phyloP scores from a whole-genome alignment of 2,797 vertebrate genomes.

The Pseudocheirus occidentalis region DNA sequence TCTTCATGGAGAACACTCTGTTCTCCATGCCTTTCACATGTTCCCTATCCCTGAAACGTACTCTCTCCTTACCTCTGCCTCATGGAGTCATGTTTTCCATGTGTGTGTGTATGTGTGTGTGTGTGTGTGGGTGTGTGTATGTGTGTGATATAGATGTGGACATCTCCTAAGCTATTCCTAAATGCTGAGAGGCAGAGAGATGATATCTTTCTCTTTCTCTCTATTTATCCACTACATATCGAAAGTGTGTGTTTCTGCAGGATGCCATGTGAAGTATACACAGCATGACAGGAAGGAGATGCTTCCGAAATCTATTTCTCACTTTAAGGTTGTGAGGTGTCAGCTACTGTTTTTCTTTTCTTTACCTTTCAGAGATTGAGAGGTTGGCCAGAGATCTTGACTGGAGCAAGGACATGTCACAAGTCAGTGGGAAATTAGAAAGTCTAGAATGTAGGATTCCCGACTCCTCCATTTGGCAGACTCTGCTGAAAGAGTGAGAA shows the following conservation, averaged over 20 bases:
- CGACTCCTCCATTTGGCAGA: conserved; percentile 3
- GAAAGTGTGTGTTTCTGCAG: not conserved
- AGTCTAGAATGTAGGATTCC: not conserved
- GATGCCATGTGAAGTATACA: not conserved
- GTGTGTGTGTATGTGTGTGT: too few species aligned
- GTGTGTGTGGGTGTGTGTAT: too few species aligned
- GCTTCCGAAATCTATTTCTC: not conserved
- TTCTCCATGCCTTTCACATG: not conserved
- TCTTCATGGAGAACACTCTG: not conserved
- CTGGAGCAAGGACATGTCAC: not conserved
- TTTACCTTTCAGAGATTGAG: not conserved
- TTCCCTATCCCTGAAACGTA: not conserved
- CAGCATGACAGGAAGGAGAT: not conserved
- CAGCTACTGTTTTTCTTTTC: not conserved
- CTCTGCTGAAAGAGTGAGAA: not conserved
- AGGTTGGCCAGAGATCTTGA: not conserved
- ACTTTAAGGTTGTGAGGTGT: not conserved
- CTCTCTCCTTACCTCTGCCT: not conserved
- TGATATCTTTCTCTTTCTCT: not conserved
- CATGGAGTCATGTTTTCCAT: not conserved
- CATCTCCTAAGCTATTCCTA: not conserved
- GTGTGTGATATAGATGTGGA: not conserved
- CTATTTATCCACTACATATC: not conserved
- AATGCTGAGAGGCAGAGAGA: not conserved
- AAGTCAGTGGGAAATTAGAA: not conserved